These are phyloP conservation scores for Phyllotreta striolata DNA, from an alignment of 2,888 invertebrate genomes.

Conservation along the genomic window DNA sequence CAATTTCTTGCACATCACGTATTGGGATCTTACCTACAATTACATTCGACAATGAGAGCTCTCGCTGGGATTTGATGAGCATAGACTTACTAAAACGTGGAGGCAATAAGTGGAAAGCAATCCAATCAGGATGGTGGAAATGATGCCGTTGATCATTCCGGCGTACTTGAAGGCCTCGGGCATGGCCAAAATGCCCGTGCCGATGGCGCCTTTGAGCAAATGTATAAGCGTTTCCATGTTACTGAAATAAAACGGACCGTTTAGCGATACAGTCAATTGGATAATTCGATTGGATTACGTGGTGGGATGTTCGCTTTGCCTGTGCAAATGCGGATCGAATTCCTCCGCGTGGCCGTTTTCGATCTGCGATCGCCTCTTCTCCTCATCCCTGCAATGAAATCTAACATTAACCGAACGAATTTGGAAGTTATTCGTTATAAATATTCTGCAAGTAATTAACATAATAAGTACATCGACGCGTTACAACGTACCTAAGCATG, in stretches of 20 bases:
- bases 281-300: conserved; percentile 64
- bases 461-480: too few species aligned
- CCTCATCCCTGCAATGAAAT: conserved; percentile 31
- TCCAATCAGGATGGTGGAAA: conserved; percentile 82
- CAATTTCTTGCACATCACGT: conserved; percentile 70
- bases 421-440: neutral
- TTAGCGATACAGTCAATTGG: too few species aligned
- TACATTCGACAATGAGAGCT: neutral
- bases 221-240: conserved; percentile 85
- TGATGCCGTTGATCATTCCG: conserved; percentile 79
- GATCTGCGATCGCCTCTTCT: conserved; percentile 16
- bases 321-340: conserved; percentile 75
- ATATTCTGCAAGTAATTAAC: neutral
- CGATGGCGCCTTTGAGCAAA: conserved; percentile 88
- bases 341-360: conserved; percentile 50
- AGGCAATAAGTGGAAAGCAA: conserved; percentile 86
- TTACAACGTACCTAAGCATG: too few species aligned
- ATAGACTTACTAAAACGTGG: conserved; percentile 75
- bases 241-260: conserved; percentile 63
- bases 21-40: conserved; percentile 65
- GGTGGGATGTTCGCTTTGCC: conserved; percentile 73
- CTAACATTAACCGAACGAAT: conserved; percentile 2
- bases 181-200: conserved; percentile 94
- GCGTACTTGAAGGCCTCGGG: conserved; percentile 90
- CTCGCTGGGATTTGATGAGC: neutral